Evolutionary conservation across 2,113 vertebrate genomes (phyloP).

Genomic region (Bos taurus): DNA sequence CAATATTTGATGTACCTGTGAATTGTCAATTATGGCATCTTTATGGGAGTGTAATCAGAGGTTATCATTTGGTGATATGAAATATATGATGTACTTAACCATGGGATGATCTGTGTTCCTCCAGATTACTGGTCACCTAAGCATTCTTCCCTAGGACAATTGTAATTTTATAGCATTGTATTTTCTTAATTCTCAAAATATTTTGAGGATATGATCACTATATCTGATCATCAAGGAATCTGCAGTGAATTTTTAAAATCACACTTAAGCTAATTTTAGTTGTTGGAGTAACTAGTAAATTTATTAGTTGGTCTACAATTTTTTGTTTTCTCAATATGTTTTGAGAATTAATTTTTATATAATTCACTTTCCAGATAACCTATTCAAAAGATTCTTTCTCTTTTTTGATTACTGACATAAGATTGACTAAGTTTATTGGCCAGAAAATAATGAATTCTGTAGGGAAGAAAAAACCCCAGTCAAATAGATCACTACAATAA

Average conservation of each 20-base stretch:
- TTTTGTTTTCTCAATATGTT: conserved; percentile 19
- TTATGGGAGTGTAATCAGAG: not conserved
- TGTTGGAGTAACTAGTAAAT: not conserved
- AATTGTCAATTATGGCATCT: not conserved
- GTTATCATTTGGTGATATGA: not conserved
- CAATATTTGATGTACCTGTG: not conserved
- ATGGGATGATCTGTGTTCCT: not conserved
- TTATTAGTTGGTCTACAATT: not conserved
- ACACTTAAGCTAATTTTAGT: not conserved
- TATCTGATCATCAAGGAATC: not conserved
- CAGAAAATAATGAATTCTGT: not conserved
- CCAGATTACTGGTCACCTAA: not conserved
- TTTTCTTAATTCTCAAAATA: not conserved
- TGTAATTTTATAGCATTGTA: not conserved
- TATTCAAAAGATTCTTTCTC: not conserved
- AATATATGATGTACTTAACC: not conserved
- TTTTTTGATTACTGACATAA: not conserved
- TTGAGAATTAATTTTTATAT: conserved; percentile 24
- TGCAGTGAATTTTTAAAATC: not conserved
- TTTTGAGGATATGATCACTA: not conserved
- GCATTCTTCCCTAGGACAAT: not conserved
- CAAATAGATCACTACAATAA: not conserved
- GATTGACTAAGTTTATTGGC: not conserved
- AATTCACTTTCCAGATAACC: not conserved
- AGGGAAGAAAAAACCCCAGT: not conserved